Percentiles rank a stretch among this genome's conserved stretches.
Conservation (phyloP, 2,888 invertebrate genomes). For the Drosophila anomalata region DNA sequence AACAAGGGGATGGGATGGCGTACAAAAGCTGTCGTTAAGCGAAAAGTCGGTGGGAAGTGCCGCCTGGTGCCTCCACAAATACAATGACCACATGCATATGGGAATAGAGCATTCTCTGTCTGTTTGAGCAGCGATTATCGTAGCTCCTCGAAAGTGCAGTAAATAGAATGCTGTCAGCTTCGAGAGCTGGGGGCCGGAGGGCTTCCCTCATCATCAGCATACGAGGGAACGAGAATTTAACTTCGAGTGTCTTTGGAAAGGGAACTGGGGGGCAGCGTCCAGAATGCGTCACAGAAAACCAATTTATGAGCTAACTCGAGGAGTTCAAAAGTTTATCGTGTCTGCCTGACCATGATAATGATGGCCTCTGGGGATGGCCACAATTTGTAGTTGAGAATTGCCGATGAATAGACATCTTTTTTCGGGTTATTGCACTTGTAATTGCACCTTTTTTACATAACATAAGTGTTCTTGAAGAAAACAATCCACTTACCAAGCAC, state of each 20-base stretch:
- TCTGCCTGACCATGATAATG: constrained; percentile 74
- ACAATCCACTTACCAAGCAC: background rate
- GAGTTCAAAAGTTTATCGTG: constrained; percentile 77
- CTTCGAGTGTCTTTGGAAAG: constrained; percentile 53
- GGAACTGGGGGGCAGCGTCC: background rate
- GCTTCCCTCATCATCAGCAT: constrained; percentile 5
- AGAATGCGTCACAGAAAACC: constrained; percentile 52
- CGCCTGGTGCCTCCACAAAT: constrained; percentile 17
- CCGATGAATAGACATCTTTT: constrained; percentile 60
- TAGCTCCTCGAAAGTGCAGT: constrained; percentile 54
- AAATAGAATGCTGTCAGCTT: constrained; percentile 50
- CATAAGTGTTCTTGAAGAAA: background rate
- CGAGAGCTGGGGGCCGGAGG: constrained; percentile 2
- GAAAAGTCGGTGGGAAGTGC: constrained; percentile 56
- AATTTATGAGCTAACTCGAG: constrained; percentile 47
- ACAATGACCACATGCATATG: constrained; percentile 29
- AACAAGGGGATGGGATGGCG: constrained; percentile 16
- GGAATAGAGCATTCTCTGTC: constrained; percentile 30
- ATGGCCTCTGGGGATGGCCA: constrained; percentile 31
- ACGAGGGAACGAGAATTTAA: constrained; percentile 18
- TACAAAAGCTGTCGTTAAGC: constrained; percentile 61
- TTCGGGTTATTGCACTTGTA: constrained; percentile 48
- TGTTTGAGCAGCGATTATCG: constrained; percentile 65
- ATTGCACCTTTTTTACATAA: background rate
- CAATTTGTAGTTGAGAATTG: constrained; percentile 65